phyloP scores from a whole-genome alignment of 1,140 invertebrate species.

The Hylyphantes graminicola region DNA sequence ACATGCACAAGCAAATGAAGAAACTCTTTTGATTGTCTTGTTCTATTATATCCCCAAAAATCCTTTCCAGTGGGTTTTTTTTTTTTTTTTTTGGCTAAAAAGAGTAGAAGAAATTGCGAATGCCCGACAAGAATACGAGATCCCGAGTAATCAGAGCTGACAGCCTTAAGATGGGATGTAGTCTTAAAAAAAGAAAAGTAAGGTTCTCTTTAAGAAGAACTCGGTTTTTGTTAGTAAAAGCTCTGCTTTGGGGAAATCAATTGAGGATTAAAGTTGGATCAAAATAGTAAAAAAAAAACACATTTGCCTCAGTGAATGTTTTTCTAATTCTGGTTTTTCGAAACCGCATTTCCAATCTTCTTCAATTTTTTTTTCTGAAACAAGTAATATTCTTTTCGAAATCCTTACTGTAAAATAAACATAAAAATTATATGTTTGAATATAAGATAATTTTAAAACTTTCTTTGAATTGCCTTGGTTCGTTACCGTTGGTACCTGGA shows the following conservation, averaged over 20 bases:
- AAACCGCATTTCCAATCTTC: too few relatives aligned
- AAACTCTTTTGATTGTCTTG: neutral
- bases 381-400: too few relatives aligned
- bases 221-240: constrained; percentile 20
- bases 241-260: constrained; percentile 11
- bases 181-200: constrained; percentile 9
- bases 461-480: too few relatives aligned
- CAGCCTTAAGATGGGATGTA: constrained; percentile 16
- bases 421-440: too few relatives aligned
- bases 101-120: constrained; percentile 24
- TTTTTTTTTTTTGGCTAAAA: neutral
- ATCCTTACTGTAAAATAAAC: too few relatives aligned
- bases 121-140: constrained; percentile 51
- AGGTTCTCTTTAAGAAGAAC: constrained; percentile 28
- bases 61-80: constrained; percentile 21
- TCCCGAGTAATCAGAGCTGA: constrained; percentile 53
- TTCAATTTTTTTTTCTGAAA: too few relatives aligned
- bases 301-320: too few relatives aligned
- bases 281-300: too few relatives aligned
- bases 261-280: neutral
- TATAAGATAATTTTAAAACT: too few relatives aligned
- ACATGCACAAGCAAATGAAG: too few relatives aligned
- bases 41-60: neutral
- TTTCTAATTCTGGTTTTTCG: too few relatives aligned
- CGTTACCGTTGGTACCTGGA: too few relatives aligned